Conservation (phyloP, 2,113 vertebrate genomes). For the Neogale vison region DNA sequence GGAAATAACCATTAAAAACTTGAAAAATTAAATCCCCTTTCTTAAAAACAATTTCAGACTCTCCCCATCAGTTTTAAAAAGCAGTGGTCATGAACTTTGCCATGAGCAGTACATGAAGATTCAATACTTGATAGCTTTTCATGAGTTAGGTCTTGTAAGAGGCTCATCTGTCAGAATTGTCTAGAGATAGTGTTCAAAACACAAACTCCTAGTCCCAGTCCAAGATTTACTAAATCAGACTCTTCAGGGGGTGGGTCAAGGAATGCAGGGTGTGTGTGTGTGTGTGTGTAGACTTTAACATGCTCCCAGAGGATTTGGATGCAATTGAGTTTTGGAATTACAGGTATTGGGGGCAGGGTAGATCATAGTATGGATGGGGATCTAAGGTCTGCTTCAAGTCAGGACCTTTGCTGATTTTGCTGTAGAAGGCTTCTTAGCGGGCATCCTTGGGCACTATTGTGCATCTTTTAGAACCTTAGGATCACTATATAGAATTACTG, state of each 20-base stretch:
- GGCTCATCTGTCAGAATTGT: background rate
- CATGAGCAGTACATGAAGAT: background rate
- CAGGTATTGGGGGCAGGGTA: background rate
- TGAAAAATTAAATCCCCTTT: background rate
- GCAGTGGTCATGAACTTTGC: background rate
- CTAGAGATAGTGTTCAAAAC: background rate
- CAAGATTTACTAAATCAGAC: background rate
- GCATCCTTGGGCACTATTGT: background rate
- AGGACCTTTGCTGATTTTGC: background rate
- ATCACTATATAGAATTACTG: background rate
- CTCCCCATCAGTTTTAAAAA: background rate
- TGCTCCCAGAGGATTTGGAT: background rate
- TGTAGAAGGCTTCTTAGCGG: background rate
- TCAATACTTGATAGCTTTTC: background rate
- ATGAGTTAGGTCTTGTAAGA: background rate
- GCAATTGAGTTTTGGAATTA: background rate
- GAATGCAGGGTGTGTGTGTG: background rate
- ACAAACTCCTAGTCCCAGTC: background rate
- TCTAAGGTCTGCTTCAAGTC: background rate
- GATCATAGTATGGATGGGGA: background rate
- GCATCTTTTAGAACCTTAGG: background rate
- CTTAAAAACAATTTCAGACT: background rate
- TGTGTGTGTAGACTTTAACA: background rate
- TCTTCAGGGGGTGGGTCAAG: background rate
- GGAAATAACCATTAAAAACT: background rate